Conservation (phyloP, 2,113 vertebrate species). For the Takifugu bimaculatus region DNA sequence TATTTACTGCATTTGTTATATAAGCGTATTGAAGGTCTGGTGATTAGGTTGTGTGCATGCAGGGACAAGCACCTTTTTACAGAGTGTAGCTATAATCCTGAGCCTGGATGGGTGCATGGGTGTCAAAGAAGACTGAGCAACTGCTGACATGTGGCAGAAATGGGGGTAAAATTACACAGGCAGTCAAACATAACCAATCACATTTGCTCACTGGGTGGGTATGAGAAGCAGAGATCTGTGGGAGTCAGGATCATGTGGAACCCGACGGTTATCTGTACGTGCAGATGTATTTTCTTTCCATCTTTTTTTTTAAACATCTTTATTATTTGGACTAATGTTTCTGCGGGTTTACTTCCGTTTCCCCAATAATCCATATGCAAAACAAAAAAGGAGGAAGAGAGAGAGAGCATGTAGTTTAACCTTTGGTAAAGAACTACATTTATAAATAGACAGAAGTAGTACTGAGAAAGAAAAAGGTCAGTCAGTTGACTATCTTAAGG, state of each 20-base stretch:
- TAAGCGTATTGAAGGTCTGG: conserved; percentile 19
- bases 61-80: conserved; percentile 24
- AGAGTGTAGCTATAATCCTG: conserved; percentile 31
- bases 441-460: conserved; percentile 17
- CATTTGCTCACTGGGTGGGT: conserved; percentile 49
- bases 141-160: conserved; percentile 56
- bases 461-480: conserved; percentile 31
- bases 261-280: conserved; percentile 12
- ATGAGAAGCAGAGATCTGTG: conserved; percentile 56
- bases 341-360: conserved; percentile 18
- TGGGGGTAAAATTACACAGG: conserved; percentile 47
- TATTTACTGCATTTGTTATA: conserved; percentile 19
- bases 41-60: conserved; percentile 23
- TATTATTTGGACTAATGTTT: not conserved
- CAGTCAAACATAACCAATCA: conserved; percentile 31
- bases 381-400: not conserved
- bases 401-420: conserved; percentile 11
- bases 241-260: conserved; percentile 50
- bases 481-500: conserved; percentile 33
- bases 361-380: conserved; percentile 6
- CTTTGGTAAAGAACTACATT: conserved; percentile 10
- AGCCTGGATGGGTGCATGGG: conserved; percentile 4
- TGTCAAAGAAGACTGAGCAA: conserved; percentile 48
- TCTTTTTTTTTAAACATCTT: too few species aligned
- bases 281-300: not conserved